Conservation (phyloP, 2,888 invertebrate species). For the Nowickia ferox region DNA sequence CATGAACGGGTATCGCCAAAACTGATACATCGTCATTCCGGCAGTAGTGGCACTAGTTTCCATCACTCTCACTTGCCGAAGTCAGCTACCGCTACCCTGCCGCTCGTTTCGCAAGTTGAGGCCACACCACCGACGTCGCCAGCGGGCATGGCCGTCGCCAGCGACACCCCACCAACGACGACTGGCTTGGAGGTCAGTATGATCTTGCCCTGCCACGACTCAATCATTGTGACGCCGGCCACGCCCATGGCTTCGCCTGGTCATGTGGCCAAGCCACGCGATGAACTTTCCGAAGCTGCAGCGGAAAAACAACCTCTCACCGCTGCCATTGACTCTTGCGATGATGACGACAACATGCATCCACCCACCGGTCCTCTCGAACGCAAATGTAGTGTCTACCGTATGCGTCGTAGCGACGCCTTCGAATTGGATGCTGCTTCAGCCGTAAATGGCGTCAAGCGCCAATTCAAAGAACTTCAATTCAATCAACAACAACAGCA, state of each 20-base stretch:
- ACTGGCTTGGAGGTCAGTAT: conserved; percentile 75
- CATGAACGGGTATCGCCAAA: conserved; percentile 80
- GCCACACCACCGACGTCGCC: conserved; percentile 81
- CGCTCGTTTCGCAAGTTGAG: conserved; percentile 82
- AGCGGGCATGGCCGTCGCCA: conserved; percentile 77
- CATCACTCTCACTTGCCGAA: conserved; percentile 81
- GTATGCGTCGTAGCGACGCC: conserved; percentile 81
- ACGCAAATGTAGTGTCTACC: conserved; percentile 83
- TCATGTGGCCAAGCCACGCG: conserved; percentile 77
- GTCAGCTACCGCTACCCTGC: conserved; percentile 83
- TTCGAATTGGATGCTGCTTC: conserved; percentile 76
- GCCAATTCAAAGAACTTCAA: conserved; percentile 79
- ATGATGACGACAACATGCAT: conserved; percentile 77
- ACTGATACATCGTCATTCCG: conserved; percentile 81
- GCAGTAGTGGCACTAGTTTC: conserved; percentile 79
- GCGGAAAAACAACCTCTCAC: conserved; percentile 78
- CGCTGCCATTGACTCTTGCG: conserved; percentile 68
- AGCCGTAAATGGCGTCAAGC: conserved; percentile 75
- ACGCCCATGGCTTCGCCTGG: conserved; percentile 83
- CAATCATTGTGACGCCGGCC: conserved; percentile 83
- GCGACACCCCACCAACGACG: conserved; percentile 74
- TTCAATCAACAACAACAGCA: conserved; percentile 78
- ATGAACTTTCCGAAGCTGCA: conserved; percentile 74
- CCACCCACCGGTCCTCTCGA: conserved; percentile 80
- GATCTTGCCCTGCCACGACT: conserved; percentile 78